These are phyloP conservation scores for Daktulosphaira vitifoliae DNA, from an alignment of 1,140 invertebrate genomes.

Conservation along the genomic window DNA sequence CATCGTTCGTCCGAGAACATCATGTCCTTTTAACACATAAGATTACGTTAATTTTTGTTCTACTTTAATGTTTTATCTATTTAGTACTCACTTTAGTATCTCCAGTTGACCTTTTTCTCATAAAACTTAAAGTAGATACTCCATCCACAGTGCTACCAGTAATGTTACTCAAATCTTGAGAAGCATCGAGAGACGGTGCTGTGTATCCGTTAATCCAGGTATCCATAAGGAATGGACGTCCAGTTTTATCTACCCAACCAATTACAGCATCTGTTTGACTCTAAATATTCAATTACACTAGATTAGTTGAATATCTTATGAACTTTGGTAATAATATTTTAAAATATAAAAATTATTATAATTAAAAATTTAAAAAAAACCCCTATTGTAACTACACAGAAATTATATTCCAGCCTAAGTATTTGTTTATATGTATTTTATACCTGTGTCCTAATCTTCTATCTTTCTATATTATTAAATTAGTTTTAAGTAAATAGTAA, in stretches of 20 bases:
- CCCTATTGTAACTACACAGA: no score
- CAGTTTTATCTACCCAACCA: constrained; percentile 73
- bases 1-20: constrained; percentile 75
- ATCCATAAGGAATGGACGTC: constrained; percentile 75
- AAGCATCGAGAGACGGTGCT: constrained; percentile 63
- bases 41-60: no score
- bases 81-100: constrained; percentile 53
- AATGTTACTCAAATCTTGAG: constrained; percentile 65
- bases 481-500: no score
- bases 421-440: no score
- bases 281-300: no score
- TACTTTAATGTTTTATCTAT: background rate
- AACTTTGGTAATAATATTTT: no score
- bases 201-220: constrained; percentile 73
- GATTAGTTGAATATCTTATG: no score
- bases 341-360: no score
- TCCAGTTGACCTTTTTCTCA: constrained; percentile 63
- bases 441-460: no score
- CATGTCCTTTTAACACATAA: constrained; percentile 52
- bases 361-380: no score
- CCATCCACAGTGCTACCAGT: constrained; percentile 65
- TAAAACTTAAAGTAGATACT: constrained; percentile 68
- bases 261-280: constrained; percentile 73
- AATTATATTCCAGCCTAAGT: no score
- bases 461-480: no score